A percentile compares a stretch with the other conserved stretches of the same genome.
Conservation (phyloP, 2,888 invertebrate species). For the Sarcophaga rosellei region DNA sequence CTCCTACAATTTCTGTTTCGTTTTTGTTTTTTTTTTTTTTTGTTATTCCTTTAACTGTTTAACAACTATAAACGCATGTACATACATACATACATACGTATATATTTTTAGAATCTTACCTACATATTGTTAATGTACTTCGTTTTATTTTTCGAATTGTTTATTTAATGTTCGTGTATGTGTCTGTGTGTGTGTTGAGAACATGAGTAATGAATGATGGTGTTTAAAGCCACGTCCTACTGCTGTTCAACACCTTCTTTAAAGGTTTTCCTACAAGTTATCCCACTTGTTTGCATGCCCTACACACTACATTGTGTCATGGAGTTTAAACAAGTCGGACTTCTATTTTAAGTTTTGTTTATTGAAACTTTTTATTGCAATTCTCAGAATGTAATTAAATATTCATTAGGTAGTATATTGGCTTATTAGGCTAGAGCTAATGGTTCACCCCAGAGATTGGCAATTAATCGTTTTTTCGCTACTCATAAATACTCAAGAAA, state of each 20-base stretch:
- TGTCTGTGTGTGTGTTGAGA: conserved; percentile 32
- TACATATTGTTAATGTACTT: conserved; percentile 5
- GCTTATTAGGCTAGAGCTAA: too few relatives aligned
- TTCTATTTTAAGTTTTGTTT: too few relatives aligned
- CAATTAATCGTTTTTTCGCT: too few relatives aligned
- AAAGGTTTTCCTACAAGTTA: too few relatives aligned
- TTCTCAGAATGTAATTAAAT: too few relatives aligned
- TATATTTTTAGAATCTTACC: conserved; percentile 42
- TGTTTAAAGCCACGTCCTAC: conserved; percentile 64
- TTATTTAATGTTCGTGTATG: background rate
- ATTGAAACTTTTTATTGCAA: too few relatives aligned
- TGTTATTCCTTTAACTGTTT: conserved; percentile 8
- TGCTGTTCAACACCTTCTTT: conserved; percentile 64
- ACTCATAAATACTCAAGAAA: too few relatives aligned
- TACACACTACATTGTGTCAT: too few relatives aligned
- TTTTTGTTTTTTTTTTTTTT: conserved; percentile 25
- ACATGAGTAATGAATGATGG: conserved; percentile 65
- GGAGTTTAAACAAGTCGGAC: too few relatives aligned
- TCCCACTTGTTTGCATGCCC: too few relatives aligned
- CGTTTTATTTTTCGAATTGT: background rate
- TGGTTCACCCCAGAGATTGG: too few relatives aligned
- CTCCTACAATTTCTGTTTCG: conserved; percentile 39
- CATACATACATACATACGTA: background rate
- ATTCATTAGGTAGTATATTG: too few relatives aligned
- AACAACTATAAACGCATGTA: conserved; percentile 51